phyloP scores from a whole-genome alignment of 1,140 invertebrate genomes.

The Whitmania pigra region DNA sequence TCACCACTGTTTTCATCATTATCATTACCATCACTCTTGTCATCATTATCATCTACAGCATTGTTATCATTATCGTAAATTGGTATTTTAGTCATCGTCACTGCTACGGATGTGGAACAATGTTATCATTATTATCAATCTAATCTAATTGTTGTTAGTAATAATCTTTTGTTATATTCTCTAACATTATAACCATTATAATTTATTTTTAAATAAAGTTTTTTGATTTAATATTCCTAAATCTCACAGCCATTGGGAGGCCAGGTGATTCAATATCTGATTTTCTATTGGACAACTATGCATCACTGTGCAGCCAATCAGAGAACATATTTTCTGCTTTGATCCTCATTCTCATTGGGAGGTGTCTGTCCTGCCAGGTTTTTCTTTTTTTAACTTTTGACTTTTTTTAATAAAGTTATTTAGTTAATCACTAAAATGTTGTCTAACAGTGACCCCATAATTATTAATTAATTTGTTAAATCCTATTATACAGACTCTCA shows the following conservation, averaged over 20 bases:
- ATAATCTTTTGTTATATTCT: no score
- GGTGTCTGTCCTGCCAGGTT: neutral
- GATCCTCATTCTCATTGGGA: slow-evolving; percentile 6
- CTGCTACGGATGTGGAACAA: no score
- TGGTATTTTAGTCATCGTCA: no score
- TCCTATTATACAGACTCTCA: no score
- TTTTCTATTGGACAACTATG: neutral
- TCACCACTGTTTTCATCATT: neutral
- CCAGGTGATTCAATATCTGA: neutral
- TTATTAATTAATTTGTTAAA: no score
- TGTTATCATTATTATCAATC: neutral
- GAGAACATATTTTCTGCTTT: slow-evolving; percentile 7
- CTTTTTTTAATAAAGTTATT: no score
- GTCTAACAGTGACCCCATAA: no score
- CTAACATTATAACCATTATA: neutral
- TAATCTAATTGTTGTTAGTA: no score
- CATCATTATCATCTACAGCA: neutral
- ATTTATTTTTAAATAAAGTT: neutral
- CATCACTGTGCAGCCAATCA: slow-evolving; percentile 3
- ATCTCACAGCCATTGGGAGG: neutral
- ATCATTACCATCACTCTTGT: neutral
- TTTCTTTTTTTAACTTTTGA: no score
- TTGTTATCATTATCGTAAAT: neutral
- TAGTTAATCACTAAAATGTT: no score
- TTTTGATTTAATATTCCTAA: neutral